Percentiles rank a stretch among this genome's conserved stretches.
Evolutionary conservation across 2,113 vertebrate species (phyloP).

Genomic region (Dipodomys ordii): DNA sequence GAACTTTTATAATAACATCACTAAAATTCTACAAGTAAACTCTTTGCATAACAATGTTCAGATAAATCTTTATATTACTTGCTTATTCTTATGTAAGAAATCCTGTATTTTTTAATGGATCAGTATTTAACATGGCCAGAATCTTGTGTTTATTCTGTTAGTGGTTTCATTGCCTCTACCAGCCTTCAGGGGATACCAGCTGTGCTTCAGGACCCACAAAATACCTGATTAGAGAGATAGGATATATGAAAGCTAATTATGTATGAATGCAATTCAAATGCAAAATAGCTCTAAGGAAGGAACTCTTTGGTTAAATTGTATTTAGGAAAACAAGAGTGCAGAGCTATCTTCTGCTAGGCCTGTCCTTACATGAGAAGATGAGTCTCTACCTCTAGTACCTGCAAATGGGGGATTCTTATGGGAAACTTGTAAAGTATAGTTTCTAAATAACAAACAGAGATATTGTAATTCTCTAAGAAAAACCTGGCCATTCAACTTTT

Average conservation of each 20-base stretch:
- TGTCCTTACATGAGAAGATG: conserved; percentile 12
- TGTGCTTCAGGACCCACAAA: conserved; percentile 53
- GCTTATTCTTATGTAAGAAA: neutral
- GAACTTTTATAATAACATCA: neutral
- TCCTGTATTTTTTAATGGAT: neutral
- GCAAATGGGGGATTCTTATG: neutral
- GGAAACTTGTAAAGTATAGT: neutral
- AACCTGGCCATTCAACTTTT: neutral
- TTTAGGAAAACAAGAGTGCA: conserved; percentile 22
- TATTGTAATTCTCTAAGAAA: neutral
- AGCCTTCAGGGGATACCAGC: neutral
- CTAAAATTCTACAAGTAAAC: neutral
- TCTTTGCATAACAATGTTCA: conserved; percentile 14
- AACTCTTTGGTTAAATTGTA: conserved; percentile 41
- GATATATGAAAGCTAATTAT: conserved; percentile 59
- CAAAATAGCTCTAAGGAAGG: conserved; percentile 38
- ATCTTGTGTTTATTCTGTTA: neutral
- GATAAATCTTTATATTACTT: neutral
- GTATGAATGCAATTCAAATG: conserved; percentile 28
- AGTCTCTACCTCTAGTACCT: neutral
- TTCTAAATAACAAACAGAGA: neutral
- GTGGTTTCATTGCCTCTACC: neutral
- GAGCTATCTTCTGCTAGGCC: neutral
- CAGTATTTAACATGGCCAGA: neutral
- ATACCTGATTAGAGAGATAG: conserved; percentile 41